A percentile compares a stretch with the other conserved stretches of the same genome.
These are phyloP conservation scores for Bolborhynchus lineola DNA, from an alignment of 2,113 vertebrate species.

Conservation along the genomic window DNA sequence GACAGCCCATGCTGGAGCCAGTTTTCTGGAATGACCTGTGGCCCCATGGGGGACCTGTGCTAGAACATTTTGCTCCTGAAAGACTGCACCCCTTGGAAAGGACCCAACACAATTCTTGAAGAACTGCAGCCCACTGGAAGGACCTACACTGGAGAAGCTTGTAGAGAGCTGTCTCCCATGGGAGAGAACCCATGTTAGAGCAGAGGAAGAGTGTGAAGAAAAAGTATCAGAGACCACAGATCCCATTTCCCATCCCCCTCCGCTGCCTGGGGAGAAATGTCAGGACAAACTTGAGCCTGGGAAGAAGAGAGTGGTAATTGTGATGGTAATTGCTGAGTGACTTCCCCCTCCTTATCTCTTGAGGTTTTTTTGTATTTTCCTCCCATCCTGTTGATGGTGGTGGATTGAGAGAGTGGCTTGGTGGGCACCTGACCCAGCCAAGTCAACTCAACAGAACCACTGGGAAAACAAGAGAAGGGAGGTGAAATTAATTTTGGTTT, in stretches of 20 bases:
- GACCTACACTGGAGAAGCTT: background rate
- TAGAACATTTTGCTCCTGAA: background rate
- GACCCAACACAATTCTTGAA: background rate
- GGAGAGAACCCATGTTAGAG: background rate
- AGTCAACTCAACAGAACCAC: background rate
- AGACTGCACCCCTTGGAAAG: background rate
- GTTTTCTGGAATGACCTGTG: background rate
- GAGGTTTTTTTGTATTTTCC: background rate
- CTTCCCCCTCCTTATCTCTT: background rate
- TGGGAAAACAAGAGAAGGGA: background rate
- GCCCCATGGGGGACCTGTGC: fast-evolving
- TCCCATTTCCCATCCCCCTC: background rate
- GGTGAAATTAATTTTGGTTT: background rate
- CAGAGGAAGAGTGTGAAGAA: background rate
- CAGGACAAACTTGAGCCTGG: background rate
- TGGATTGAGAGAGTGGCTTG: background rate
- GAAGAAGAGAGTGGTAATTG: background rate
- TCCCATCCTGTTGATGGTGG: background rate
- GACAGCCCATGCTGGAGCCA: fast-evolving
- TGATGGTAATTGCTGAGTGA: background rate
- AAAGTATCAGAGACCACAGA: background rate
- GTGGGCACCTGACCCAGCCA: background rate
- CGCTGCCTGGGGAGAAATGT: background rate
- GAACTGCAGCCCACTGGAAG: background rate
- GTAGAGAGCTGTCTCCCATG: background rate